Evolutionary conservation across 53 echinoderm and acorn worm species (phyloP).

Genomic region (Holothuria scabra): DNA sequence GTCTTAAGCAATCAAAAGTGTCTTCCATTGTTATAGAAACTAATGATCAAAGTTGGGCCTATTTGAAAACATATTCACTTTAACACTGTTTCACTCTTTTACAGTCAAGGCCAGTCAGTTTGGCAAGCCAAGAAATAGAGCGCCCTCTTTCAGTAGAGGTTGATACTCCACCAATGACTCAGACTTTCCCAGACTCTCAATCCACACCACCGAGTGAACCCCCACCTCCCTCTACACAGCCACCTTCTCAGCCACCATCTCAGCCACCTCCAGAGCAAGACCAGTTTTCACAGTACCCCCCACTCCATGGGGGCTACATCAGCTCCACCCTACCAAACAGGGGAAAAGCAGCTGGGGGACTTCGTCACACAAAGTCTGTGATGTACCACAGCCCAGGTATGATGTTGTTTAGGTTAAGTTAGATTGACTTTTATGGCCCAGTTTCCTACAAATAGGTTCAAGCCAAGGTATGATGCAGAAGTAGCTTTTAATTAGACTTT

Average conservation of each 20-base stretch:
- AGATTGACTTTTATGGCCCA: too few relatives aligned
- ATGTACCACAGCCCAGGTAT: constrained; percentile 37
- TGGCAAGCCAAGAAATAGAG: constrained; percentile 58
- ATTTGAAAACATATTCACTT: neutral
- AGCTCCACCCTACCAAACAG: constrained; percentile 37
- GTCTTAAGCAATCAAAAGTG: too few relatives aligned
- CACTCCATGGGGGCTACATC: constrained; percentile 24
- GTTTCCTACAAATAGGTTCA: too few relatives aligned
- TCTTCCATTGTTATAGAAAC: too few relatives aligned
- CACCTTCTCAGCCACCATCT: constrained; percentile 29
- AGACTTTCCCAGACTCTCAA: constrained; percentile 6
- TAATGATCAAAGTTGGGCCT: too few relatives aligned
- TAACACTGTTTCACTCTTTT: neutral
- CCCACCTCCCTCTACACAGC: neutral
- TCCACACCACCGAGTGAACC: constrained; percentile 31
- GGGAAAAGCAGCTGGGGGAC: constrained; percentile 37
- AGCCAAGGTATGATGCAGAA: constrained; percentile 5
- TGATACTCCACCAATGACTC: constrained; percentile 1
- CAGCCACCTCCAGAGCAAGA: constrained; percentile 25
- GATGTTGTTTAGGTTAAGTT: too few relatives aligned
- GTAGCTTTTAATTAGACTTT: too few relatives aligned
- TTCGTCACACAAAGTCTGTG: constrained; percentile 35
- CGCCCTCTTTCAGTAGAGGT: constrained; percentile 86
- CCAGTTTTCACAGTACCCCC: constrained; percentile 28
- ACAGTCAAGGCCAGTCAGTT: constrained; percentile 57